Evolutionary conservation across 2,113 vertebrate species (phyloP), one percentile per base, ranked within the genome.

Genomic region (Gadus chalcogrammus): DNA sequence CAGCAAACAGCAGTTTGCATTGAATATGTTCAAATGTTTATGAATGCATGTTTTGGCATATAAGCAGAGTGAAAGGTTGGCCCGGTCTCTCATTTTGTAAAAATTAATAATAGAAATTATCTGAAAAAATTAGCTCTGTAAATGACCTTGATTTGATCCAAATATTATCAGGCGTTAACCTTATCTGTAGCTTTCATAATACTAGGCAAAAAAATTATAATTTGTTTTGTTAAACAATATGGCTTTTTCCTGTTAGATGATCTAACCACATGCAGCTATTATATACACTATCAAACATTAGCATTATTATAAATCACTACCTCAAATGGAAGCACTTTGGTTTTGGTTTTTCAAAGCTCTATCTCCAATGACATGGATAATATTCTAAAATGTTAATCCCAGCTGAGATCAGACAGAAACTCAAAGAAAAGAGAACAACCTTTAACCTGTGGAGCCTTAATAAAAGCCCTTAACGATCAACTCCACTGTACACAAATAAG

Each of bases 161-260:
- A 18, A 70, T 17, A 59, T 65, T 31, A 20, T 74, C 73, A 82
- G 70, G 76, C 79, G 71, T 71, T 27, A 28, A 56, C 20, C 63
- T 31, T 77, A 77, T 64, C 60, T 28, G 67, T 64, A 9, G 12
- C 18, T 18, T 52, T 63, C 52, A 8, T 68, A 73, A 18, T 52
- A 64, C 61, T n/a, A 65, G 52, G 42, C 64, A 18, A 68, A 61
- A 63, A 65, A 17, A 24, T 24, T 24, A 24, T 24, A 73, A 53
- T 13, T 68, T n/a, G 66, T 61, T 61, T 68, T 18, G 12, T 72
- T 53, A 31, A 58, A 59, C 35, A 70, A 22, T 78, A 84, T 87
- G 85, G 85, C 87, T 87, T 88, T 63, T 70, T 80, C 79, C 84
- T 77, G 73, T 77, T 17, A 72, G 56, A 55, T 31, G 27, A 52